phyloP scores from a whole-genome alignment of 2,797 vertebrate genomes.

The Gobio occitaniae region DNA sequence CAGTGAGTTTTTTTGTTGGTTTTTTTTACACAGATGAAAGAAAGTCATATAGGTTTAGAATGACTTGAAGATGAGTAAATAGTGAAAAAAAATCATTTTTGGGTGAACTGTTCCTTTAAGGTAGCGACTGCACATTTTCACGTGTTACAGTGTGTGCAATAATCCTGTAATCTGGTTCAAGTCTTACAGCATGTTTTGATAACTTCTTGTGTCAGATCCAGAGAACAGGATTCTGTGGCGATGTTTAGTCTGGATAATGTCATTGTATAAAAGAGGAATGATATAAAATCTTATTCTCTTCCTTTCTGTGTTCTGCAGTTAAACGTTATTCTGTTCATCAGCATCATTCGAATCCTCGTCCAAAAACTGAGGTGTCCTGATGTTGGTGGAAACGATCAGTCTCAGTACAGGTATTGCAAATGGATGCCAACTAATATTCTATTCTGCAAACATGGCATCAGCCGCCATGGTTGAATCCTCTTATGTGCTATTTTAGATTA shows the following conservation, averaged over 20 bases:
- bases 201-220: conserved; percentile 31
- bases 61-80: not conserved
- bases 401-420: conserved; percentile 87
- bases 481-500: too few species aligned
- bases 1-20: not conserved
- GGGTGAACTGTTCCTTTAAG: not conserved
- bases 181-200: conserved; percentile 8
- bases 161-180: conserved; percentile 2
- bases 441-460: conserved; percentile 9
- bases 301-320: conserved; percentile 75
- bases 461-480: not conserved
- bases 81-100: not conserved
- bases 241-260: conserved; percentile 16
- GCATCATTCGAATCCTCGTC: conserved; percentile 90
- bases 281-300: conserved; percentile 3
- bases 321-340: conserved; percentile 92
- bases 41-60: not conserved
- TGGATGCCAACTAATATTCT: conserved; percentile 2
- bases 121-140: not conserved
- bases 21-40: not conserved
- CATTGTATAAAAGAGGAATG: conserved; percentile 18
- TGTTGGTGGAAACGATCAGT: conserved; percentile 87
- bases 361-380: conserved; percentile 90
- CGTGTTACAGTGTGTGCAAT: not conserved
- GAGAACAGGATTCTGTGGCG: not conserved